These are phyloP conservation scores for Avahi laniger DNA, from an alignment of 2,797 vertebrate species.

Conservation along the genomic window DNA sequence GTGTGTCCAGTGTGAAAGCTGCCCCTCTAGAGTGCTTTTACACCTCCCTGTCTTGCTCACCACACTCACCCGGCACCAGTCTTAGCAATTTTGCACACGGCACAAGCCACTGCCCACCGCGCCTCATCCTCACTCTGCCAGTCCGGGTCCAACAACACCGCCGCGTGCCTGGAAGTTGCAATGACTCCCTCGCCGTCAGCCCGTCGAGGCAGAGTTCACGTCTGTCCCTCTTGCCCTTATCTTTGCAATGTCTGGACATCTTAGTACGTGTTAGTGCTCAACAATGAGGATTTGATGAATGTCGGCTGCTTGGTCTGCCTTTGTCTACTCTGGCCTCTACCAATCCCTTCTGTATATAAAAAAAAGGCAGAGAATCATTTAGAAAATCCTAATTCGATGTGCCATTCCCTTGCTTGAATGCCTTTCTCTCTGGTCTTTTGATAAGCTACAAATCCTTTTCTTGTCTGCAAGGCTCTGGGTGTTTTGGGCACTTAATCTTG, in stretches of 20 bases:
- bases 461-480: background rate
- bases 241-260: background rate
- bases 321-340: background rate
- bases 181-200: background rate
- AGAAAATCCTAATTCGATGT: background rate
- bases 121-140: background rate
- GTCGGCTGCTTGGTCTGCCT: background rate
- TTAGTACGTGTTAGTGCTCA: background rate
- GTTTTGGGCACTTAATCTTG: background rate
- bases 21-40: background rate
- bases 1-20: background rate
- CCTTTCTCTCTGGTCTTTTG: background rate
- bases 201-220: background rate
- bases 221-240: background rate
- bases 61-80: background rate
- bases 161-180: background rate
- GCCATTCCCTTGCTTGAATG: background rate
- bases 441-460: background rate
- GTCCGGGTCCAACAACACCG: background rate
- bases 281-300: background rate
- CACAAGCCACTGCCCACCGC: background rate
- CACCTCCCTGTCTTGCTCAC: background rate
- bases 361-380: background rate
- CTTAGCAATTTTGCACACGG: background rate
- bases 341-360: background rate